Base-by-base conservation (phyloP, 2,113 vertebrate species). In the Tragulus kanchil region DNA sequence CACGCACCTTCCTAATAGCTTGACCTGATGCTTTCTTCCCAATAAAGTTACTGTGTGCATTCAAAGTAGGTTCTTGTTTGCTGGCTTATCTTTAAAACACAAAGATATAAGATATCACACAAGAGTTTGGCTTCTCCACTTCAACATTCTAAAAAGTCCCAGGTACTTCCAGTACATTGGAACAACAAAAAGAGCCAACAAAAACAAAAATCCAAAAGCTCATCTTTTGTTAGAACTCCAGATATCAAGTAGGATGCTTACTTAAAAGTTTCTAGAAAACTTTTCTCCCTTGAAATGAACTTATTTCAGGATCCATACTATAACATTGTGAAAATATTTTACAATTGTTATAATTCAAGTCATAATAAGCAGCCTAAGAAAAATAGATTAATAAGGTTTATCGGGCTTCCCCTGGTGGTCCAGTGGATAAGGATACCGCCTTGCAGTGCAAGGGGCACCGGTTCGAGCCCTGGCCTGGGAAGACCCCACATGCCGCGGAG, bases 21-120 rank as follows among this genome's bases (percentile, higher is more conserved):
- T 99, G 99, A 73, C 99, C 99, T 17, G 99, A 99, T 61, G 99
- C 99, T 95, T 99, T 99, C 92, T 98, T 99, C 1, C 98, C 99
- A 64, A 99, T 98, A 31, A 99, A 99, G 90, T 99, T 99, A 90
- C 19, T 52, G 9, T n/a, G 75, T 36, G 4, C 3, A 73, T 56
- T 94, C 84, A n/a, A 90, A 54, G 28, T 79, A 87, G 82, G 5
- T 94, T 96, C 67, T 61, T 64, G 52, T 50, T 45, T 83, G 14
- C 2, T 85, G 67, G 90, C 45, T 93, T 48, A 93, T 87, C 56
- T 78, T 59, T 84, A 65, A 93, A 78, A 69, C 6, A 50, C 15
- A 16, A n/a, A 88, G 89, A 94, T 62, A 52, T 50, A 88, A 92
- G 82, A 9, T 67, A 31, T 42, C 31, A 90, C 15, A 86, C 59